Percentiles rank a stretch among this genome's conserved stretches.
Evolutionary conservation across 92 coral and sea anemone genomes (phyloP).

Genomic region (Palythoa grandiflora): DNA sequence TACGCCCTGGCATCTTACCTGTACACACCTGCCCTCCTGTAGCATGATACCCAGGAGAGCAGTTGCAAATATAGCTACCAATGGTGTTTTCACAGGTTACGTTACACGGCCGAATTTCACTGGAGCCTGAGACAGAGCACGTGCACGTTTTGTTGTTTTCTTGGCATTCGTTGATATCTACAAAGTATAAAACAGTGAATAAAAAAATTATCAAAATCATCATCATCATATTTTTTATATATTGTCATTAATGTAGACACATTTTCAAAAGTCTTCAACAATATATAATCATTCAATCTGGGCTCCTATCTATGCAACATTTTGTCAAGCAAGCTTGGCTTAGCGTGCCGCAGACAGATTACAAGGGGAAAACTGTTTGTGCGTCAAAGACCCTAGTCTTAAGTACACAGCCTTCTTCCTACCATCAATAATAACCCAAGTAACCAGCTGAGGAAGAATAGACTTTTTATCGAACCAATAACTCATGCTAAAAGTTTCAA

Average conservation of each 20-base stretch:
- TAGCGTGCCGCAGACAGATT: no score
- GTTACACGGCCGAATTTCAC: constrained; percentile 32
- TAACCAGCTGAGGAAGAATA: no score
- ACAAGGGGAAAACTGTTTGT: no score
- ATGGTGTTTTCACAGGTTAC: constrained; percentile 35
- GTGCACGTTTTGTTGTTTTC: constrained; percentile 40
- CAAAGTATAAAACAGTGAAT: not conserved
- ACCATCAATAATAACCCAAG: no score
- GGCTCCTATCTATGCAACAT: no score
- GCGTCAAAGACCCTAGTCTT: no score
- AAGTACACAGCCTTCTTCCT: no score
- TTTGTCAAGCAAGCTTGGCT: no score
- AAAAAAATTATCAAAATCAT: not conserved
- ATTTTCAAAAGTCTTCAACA: no score
- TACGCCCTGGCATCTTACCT: constrained; percentile 12
- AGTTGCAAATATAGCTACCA: constrained; percentile 23
- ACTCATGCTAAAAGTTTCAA: no score
- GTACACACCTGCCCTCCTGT: constrained; percentile 33
- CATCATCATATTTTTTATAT: not conserved
- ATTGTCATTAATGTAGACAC: not conserved
- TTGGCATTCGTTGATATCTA: constrained; percentile 34
- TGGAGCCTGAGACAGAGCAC: not conserved
- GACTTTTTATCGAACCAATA: no score
- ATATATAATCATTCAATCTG: no score
- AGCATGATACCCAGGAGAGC: constrained; percentile 32